phyloP scores from a whole-genome alignment of 1,140 invertebrate species.

The Bombus picipes region DNA sequence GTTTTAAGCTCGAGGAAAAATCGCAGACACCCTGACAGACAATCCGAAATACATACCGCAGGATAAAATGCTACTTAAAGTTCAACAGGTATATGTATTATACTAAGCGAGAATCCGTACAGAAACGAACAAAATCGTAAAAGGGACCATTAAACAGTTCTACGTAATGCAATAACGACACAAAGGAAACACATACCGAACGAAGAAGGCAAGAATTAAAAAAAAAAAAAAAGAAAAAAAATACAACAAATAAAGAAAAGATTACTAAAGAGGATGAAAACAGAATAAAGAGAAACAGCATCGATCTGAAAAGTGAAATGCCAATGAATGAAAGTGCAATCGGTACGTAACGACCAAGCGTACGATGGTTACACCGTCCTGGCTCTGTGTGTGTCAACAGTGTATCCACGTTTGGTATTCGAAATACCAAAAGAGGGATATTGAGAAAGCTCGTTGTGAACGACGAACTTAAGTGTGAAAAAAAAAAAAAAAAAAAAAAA shows the following conservation, averaged over 20 bases:
- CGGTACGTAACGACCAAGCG: neutral
- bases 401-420: constrained; percentile 1
- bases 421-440: neutral
- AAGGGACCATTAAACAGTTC: neutral
- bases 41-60: neutral
- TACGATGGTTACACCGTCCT: constrained; percentile 3
- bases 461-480: constrained; percentile 12
- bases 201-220: neutral
- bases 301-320: neutral
- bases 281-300: neutral
- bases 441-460: constrained; percentile 9
- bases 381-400: neutral
- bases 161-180: neutral
- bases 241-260: neutral
- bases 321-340: constrained; percentile 13
- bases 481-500: neutral
- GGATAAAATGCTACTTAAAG: constrained; percentile 6
- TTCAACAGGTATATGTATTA: neutral
- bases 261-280: neutral
- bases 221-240: no score
- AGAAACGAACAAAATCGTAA: neutral
- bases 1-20: neutral
- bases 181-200: neutral
- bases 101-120: neutral
- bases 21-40: neutral